Conservation (phyloP, 2,797 vertebrate species). For the Hapalemur alaotrensis region DNA sequence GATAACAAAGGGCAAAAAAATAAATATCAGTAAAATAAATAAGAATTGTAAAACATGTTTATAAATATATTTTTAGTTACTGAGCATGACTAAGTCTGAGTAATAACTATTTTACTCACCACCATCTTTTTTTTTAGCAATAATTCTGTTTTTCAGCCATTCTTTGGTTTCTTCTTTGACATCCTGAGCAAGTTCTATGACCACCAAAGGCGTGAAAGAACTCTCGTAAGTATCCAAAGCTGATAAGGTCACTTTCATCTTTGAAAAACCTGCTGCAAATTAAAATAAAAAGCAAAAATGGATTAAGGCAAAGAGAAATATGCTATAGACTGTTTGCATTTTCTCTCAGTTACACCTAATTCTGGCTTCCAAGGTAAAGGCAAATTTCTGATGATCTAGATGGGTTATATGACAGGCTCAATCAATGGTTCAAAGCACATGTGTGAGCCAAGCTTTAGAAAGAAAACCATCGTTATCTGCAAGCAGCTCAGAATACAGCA, state of each 20-base stretch:
- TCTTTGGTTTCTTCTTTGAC: slow-evolving; percentile 90
- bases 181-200: slow-evolving; percentile 91
- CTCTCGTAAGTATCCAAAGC: slow-evolving; percentile 80
- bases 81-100: background rate
- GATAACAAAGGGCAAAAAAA: background rate
- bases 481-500: background rate
- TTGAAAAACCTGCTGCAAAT: slow-evolving; percentile 64
- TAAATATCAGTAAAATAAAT: background rate
- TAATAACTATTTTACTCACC: slow-evolving; percentile 83
- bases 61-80: background rate
- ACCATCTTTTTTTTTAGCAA: slow-evolving; percentile 90
- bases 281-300: slow-evolving; percentile 33
- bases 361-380: background rate
- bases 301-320: background rate
- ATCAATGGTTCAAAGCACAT: background rate
- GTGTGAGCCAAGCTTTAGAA: background rate
- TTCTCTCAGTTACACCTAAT: background rate
- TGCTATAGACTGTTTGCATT: background rate
- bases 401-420: too few relatives aligned
- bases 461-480: rapidly evolving
- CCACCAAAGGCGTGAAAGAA: slow-evolving; percentile 91
- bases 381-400: background rate
- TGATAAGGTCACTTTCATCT: slow-evolving; percentile 83
- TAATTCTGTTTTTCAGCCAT: slow-evolving; percentile 92
- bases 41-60: background rate